These are phyloP conservation scores for Stigmatopora nigra DNA, from an alignment of 2,113 vertebrate species.

Conservation along the genomic window DNA sequence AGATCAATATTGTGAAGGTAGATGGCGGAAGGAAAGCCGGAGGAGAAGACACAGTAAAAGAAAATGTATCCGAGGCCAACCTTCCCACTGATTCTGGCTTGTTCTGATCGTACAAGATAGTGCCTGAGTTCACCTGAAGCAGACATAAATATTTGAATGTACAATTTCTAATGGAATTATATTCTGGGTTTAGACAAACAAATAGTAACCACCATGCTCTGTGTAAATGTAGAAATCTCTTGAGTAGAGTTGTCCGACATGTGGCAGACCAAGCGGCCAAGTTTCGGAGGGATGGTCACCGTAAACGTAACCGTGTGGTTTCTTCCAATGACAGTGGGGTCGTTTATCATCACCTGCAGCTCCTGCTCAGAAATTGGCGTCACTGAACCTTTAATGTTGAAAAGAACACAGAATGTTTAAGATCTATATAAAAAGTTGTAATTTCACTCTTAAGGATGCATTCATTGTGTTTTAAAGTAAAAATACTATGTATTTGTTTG, in stretches of 20 bases:
- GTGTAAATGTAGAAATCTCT: slow-evolving; percentile 75
- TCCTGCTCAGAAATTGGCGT: slow-evolving; percentile 69
- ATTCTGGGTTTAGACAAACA: background rate
- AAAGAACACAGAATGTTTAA: background rate
- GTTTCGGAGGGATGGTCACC: slow-evolving; percentile 66
- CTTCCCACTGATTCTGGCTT: slow-evolving; percentile 61
- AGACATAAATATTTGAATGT: background rate
- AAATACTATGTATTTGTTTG: background rate
- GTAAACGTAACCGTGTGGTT: slow-evolving; percentile 74
- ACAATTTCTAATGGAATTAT: background rate
- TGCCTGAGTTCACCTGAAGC: slow-evolving; percentile 71
- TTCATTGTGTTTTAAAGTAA: background rate
- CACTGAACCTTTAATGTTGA: slow-evolving; percentile 60
- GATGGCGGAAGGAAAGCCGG: slow-evolving; percentile 73
- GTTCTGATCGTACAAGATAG: slow-evolving; percentile 74
- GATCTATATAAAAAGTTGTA: background rate
- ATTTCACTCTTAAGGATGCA: background rate
- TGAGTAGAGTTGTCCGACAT: slow-evolving; percentile 63
- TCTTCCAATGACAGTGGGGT: slow-evolving; percentile 50
- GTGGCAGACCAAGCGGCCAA: slow-evolving; percentile 70
- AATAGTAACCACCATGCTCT: slow-evolving; percentile 72
- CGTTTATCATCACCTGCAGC: slow-evolving; percentile 77
- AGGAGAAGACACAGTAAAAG: slow-evolving; percentile 71
- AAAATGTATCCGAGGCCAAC: slow-evolving; percentile 74
- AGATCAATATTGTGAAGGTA: slow-evolving; percentile 76